Evolutionary conservation across 2,113 vertebrate genomes (phyloP), one percentile per base, ranked within the genome.

Genomic region (Misgurnus anguillicaudatus): DNA sequence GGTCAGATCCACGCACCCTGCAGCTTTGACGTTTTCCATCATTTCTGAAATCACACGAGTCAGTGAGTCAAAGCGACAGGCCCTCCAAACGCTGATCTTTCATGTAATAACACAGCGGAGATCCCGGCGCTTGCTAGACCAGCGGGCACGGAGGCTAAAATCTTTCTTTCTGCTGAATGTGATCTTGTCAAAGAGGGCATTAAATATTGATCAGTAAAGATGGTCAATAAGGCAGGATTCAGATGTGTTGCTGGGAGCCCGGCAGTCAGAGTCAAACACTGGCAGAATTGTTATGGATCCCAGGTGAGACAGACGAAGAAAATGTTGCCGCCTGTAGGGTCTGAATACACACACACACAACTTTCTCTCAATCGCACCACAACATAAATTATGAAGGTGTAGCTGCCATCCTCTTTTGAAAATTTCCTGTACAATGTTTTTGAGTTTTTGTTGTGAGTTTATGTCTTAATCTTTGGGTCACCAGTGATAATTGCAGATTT

Each of bases 151-250:
- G 36, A 58, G 38, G 8, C 21, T 67, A 74, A 80, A 81, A 79
- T 58, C 45, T 42, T 72, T 77, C 63, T 58, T 67, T 74, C 72
- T 57, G 78, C 69, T 82, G 57, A 77, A 85, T 82, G 80, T 36
- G 67, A 80, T 80, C 80, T 80, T 72, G 80, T 85, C 70, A 75
- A 83, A 82, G 75, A 73, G 63, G 74, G 75, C 81, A 82, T 85
- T 82, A 82, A 83, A 75, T 82, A 85, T 85, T 80, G 81, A 85
- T 85, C 80, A 82, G 75, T 68, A 42, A 65, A 69, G 78, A 69
- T 70, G 78, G 80, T 83, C 84, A 83, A 80, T 82, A 85, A 80
- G 84, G 64, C n/a, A 36, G 51, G 55, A 80, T 82, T 69, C 47
- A 64, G 78, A 78, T 73, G 63, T 75, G 67, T 51, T 63, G 60